Percentiles rank a stretch among this genome's conserved stretches.
Conservation (phyloP, 2,113 vertebrate genomes). For the Gymnocephalus cernua region DNA sequence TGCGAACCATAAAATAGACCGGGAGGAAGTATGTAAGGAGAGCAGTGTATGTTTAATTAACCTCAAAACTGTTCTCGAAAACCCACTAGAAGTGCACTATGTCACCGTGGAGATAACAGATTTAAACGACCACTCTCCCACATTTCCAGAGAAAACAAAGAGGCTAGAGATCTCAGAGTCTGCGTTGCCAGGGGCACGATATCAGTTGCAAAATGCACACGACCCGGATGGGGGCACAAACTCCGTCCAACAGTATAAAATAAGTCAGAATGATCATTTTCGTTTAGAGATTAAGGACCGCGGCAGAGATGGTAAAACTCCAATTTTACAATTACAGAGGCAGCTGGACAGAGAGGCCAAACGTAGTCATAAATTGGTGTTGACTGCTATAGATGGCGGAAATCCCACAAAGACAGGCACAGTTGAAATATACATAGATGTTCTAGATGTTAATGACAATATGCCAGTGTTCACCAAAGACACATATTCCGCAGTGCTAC, state of each 20-base stretch:
- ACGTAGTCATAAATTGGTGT: constrained; percentile 50
- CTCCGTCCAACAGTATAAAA: constrained; percentile 80
- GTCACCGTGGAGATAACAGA: constrained; percentile 85
- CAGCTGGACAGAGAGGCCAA: constrained; percentile 76
- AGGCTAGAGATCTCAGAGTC: constrained; percentile 75
- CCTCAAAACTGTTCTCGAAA: constrained; percentile 65
- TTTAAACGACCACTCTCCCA: constrained; percentile 85
- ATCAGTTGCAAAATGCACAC: constrained; percentile 81
- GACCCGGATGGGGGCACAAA: constrained; percentile 83
- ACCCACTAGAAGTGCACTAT: constrained; percentile 86
- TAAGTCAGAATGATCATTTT: constrained; percentile 75
- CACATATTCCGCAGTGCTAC: constrained; percentile 44
- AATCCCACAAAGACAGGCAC: constrained; percentile 69
- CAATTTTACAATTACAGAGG: constrained; percentile 76
- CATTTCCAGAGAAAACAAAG: constrained; percentile 76
- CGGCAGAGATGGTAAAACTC: constrained; percentile 68
- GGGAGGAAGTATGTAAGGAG: constrained; percentile 70
- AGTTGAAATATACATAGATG: constrained; percentile 68
- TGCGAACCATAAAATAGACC: constrained; percentile 62
- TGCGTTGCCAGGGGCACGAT: constrained; percentile 74
- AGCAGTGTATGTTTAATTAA: constrained; percentile 52
- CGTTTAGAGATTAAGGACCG: constrained; percentile 73
- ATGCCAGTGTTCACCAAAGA: constrained; percentile 77
- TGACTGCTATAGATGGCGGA: constrained; percentile 80
- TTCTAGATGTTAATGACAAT: constrained; percentile 82